Evolutionary conservation across 2,113 vertebrate genomes (phyloP).

Genomic region (Elaphurus davidianus): DNA sequence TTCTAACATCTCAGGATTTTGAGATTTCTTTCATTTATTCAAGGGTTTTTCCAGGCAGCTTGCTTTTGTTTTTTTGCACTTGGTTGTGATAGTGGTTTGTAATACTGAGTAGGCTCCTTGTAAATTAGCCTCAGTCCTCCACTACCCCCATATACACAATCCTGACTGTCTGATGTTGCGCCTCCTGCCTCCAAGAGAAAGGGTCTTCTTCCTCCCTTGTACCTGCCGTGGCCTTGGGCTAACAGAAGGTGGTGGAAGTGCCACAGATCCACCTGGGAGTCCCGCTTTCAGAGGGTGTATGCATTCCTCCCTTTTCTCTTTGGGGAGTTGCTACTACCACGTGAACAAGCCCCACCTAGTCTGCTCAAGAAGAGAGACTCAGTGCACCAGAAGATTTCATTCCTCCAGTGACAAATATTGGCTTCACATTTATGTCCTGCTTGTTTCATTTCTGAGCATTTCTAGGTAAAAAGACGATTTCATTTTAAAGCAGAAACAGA

Average conservation of each 20-base stretch:
- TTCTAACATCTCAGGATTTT: not conserved
- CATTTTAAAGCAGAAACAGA: slow-evolving; percentile 10
- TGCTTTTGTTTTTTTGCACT: not conserved
- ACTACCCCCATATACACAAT: accelerated
- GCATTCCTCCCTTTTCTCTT: not conserved
- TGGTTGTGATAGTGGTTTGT: not conserved
- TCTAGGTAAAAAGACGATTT: not conserved
- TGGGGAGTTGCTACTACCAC: not conserved
- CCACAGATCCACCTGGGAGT: too few relatives aligned
- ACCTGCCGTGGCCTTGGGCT: not conserved
- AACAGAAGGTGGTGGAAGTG: not conserved
- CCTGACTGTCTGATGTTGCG: not conserved
- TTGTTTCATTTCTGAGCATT: not conserved
- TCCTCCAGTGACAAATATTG: not conserved
- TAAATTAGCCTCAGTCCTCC: not conserved
- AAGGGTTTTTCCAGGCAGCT: not conserved
- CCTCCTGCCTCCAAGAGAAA: not conserved
- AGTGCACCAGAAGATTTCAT: not conserved
- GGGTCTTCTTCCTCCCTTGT: not conserved
- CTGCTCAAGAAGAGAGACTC: not conserved
- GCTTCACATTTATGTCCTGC: not conserved
- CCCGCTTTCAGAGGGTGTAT: not conserved
- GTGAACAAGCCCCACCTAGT: not conserved
- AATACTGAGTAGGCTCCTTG: not conserved
- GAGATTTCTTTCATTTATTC: not conserved